Base-by-base conservation (phyloP, 2,888 invertebrate species). In the Brenthis hecate region DNA sequence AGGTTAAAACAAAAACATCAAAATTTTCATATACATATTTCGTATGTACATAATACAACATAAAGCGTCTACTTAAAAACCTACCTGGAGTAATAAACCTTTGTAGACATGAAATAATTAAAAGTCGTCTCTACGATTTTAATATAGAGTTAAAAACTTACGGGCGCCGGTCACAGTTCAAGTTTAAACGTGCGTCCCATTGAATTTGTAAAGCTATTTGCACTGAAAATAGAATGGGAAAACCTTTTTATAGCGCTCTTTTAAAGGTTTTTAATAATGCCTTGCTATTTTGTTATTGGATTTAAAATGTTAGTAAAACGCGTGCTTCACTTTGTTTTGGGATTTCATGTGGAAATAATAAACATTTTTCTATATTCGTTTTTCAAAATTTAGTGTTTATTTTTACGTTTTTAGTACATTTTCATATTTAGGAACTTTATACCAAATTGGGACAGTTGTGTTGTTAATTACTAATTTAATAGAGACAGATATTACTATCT, bases 131-230 rank as follows among this genome's bases (percentile, higher is more conserved):
- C 50, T 43, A 62, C 51, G 14, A 50, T 67, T 67, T 67, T 55
- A 61, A 62, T 62, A 67, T 61, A 62, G 56, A 56, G 67, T 67
- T 51, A 56, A 36, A 51, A 54, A 56, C 50, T 55, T 61, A 67
- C 61, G 55, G 55, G 56, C 66, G 66, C 66, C 54, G 60, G 60
- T 56, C 56, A 62, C 61, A 62, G 56, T 62, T 50, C 61, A 56
- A 47, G 56, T 50, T 67, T 56, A 60, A 66, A 62, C 48, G 62
- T 56, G 51, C 62, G 61, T 62, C 51, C 67, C 56, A 56, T 56
- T 67, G 56, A 67, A 67, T 61, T 66, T 66, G 55, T 50, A 47
- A 66, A 66, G 55, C 55, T 66, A 66, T 66, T 66, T 67, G 67
- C 50, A 19, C 19, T 62, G 36, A 56, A 62, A 55, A 62, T 56